phyloP scores from a whole-genome alignment of 2,888 invertebrate genomes.

The Eristalis pertinax region DNA sequence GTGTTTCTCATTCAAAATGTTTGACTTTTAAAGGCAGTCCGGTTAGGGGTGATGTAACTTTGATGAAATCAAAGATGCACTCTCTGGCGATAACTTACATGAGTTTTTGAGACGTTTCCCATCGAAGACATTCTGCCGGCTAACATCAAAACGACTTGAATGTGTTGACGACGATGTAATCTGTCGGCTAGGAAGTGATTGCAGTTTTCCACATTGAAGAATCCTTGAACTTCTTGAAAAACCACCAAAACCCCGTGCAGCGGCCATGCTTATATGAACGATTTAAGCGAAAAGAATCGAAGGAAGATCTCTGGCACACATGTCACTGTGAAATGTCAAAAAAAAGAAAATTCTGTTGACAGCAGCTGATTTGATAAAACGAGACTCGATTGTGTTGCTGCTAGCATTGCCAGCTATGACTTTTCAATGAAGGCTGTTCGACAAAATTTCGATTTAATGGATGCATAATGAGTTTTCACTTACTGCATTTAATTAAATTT shows the following conservation, averaged over 20 bases:
- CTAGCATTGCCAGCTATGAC: conserved; percentile 15
- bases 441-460: neutral
- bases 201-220: conserved; percentile 73
- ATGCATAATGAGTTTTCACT: no score
- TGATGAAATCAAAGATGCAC: conserved; percentile 1
- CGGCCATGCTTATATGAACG: conserved; percentile 73
- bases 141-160: conserved; percentile 30
- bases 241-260: conserved; percentile 71
- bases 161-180: conserved; percentile 66
- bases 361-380: conserved; percentile 23
- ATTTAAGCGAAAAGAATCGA: conserved; percentile 61
- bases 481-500: no score
- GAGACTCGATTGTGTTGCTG: conserved; percentile 34
- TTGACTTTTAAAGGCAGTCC: neutral
- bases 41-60: conserved; percentile 61
- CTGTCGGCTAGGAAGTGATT: conserved; percentile 68
- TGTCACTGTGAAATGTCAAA: conserved; percentile 46
- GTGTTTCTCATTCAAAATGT: neutral
- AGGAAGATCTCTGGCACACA: conserved; percentile 8
- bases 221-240: conserved; percentile 74
- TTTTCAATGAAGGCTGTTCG: neutral
- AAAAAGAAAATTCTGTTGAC: conserved; percentile 36
- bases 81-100: conserved; percentile 39
- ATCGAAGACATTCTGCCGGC: conserved; percentile 27
- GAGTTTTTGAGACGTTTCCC: conserved; percentile 67